These are phyloP conservation scores for Camponotus pennsylvanicus DNA, from an alignment of 1,140 invertebrate species.

Conservation along the genomic window DNA sequence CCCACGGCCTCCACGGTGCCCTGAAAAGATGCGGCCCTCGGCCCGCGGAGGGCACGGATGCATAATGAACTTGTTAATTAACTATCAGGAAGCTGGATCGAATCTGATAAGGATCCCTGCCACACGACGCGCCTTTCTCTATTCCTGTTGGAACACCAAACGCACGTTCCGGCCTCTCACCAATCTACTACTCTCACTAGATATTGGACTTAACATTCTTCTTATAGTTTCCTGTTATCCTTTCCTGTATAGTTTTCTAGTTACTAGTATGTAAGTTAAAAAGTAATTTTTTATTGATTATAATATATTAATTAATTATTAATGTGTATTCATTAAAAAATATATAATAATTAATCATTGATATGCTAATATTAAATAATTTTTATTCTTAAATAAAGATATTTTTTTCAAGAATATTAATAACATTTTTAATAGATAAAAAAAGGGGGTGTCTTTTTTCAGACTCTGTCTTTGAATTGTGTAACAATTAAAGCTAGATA, in stretches of 20 bases:
- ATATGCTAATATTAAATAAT: too few species aligned
- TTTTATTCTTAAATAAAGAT: neutral
- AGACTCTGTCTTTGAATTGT: neutral
- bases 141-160: conserved; percentile 75
- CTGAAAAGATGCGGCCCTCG: conserved; percentile 70
- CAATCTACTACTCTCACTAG: neutral
- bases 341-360: neutral
- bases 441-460: neutral
- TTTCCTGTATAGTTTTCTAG: too few species aligned
- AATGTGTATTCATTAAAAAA: too few species aligned
- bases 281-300: too few species aligned
- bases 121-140: conserved; percentile 83
- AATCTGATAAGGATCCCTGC: conserved; percentile 84
- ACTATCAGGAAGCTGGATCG: conserved; percentile 86
- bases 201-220: conserved; percentile 17
- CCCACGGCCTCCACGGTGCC: conserved; percentile 64
- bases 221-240: too few species aligned
- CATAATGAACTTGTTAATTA: conserved; percentile 87
- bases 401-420: neutral
- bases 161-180: conserved; percentile 53
- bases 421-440: neutral
- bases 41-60: conserved; percentile 80
- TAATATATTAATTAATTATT: too few species aligned
- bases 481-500: neutral
- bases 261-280: too few species aligned